Base-by-base conservation (phyloP, 1,140 invertebrate species). In the Papilio dardanus region DNA sequence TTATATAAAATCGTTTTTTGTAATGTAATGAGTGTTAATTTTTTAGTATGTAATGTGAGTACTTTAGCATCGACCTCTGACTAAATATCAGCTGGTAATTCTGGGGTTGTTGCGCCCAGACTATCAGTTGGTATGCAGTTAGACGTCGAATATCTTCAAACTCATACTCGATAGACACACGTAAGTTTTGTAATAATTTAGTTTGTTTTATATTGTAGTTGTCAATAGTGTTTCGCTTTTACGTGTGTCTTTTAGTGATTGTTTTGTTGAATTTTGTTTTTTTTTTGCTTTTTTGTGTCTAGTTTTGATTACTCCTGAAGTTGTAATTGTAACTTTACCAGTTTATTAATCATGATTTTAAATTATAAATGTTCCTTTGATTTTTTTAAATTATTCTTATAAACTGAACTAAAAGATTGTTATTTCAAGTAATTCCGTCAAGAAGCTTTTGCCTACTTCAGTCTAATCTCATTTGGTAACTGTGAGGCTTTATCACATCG, bases 71-170 rank as follows among this genome's bases (percentile, higher is more conserved):
- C 84, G 88, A 76, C 58, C 30, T 76, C 77, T 84, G 88, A 95
- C 96, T 95, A 97, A 98, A 98, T 98, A 98, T 98, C 97, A 98
- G 97, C 97, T 98, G 97, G 97, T 98, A 98, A 98, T 98, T 97
- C 97, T 98, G 97, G 97, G 96, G 87, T 91, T 82, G 78, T 84
- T 77, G 35, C 94, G 88, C 95, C 95, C 96, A 97, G 97, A 95
- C 95, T 97, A 96, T 96, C 95, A 95, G 95, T 95, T 97, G 97
- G 95, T 97, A 97, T 97, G 93, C 83, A 90, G 94, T 82, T 75
- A 71, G 69, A 79, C 75, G 76, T 79, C 82, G 87, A 81, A 78
- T 74, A 58, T 77, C 86, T 85, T 78, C 78, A 54, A 68, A 76
- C 54, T 77, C 78, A 77, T 83, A 79, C 37, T 79, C 80, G 73